These are phyloP conservation scores for Diaphora mendica DNA, from an alignment of 2,888 invertebrate species.

Conservation along the genomic window DNA sequence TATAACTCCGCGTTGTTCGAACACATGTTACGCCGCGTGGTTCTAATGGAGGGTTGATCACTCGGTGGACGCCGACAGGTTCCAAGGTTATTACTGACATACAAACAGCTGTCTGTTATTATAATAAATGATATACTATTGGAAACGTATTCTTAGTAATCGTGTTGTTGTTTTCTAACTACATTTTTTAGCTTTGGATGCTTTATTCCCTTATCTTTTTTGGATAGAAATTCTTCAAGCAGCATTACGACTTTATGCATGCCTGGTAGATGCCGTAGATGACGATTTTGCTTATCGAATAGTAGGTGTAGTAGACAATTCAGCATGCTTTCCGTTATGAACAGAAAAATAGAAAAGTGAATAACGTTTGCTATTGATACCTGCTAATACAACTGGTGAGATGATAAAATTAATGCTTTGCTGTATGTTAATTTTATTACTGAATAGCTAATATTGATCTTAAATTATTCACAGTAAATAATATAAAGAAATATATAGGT, in stretches of 20 bases:
- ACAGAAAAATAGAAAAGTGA: not conserved
- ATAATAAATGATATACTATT: slow-evolving; percentile 29
- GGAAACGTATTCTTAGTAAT: slow-evolving; percentile 2
- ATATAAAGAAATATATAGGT: slow-evolving; percentile 31
- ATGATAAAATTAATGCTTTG: not conserved
- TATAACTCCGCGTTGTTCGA: slow-evolving; percentile 74
- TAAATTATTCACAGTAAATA: slow-evolving; percentile 44
- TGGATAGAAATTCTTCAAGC: not conserved
- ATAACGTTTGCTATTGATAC: not conserved
- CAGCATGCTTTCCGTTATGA: not conserved
- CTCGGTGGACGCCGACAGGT: slow-evolving; percentile 65
- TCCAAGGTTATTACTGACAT: slow-evolving; percentile 62
- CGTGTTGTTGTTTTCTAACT: slow-evolving; percentile 21
- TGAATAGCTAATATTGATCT: slow-evolving; percentile 26
- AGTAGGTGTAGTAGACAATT: not conserved
- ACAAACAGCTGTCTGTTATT: slow-evolving; percentile 62
- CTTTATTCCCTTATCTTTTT: not conserved
- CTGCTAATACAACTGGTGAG: not conserved
- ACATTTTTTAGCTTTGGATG: not conserved
- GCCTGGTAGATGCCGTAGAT: not conserved
- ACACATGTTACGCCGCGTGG: slow-evolving; percentile 72
- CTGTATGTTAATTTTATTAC: slow-evolving; percentile 10
- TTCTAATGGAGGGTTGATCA: slow-evolving; percentile 67
- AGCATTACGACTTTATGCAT: not conserved
- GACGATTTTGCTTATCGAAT: not conserved